Percentiles rank a stretch among this genome's conserved stretches.
phyloP scores from a whole-genome alignment of 1,140 invertebrate genomes.

The Spodoptera litura region DNA sequence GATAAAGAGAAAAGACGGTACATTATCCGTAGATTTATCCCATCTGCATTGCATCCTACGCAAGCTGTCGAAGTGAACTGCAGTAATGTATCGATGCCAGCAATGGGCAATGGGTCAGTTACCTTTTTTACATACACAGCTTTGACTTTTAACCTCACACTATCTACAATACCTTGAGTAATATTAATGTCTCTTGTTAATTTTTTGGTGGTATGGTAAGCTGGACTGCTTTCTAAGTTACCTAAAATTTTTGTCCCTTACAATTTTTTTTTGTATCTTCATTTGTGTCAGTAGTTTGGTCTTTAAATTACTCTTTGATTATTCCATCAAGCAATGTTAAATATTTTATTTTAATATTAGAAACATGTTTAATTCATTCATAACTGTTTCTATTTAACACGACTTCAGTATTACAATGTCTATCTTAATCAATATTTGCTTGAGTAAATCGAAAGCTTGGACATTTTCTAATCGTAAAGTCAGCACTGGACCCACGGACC shows the following conservation, averaged over 20 bases:
- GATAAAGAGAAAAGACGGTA: constrained; percentile 17
- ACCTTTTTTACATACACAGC: constrained; percentile 29
- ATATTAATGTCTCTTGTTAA: not conserved
- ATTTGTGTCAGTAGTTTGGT: too few relatives aligned
- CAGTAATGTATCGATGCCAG: constrained; percentile 32
- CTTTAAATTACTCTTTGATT: too few relatives aligned
- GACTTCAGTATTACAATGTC: not conserved
- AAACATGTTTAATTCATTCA: not conserved
- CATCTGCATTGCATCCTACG: constrained; percentile 29
- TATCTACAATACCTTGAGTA: constrained; percentile 17
- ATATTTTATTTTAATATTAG: too few relatives aligned
- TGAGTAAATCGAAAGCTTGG: constrained; percentile 23
- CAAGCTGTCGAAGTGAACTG: constrained; percentile 23
- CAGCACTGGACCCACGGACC: constrained; percentile 14
- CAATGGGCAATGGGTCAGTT: constrained; percentile 34
- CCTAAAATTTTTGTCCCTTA: too few relatives aligned
- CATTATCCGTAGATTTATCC: constrained; percentile 23
- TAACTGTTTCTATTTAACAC: not conserved
- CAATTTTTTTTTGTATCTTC: too few relatives aligned
- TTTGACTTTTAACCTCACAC: constrained; percentile 10
- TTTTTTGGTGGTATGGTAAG: too few relatives aligned
- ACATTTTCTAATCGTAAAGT: constrained; percentile 39
- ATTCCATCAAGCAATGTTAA: too few relatives aligned
- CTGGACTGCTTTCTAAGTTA: too few relatives aligned
- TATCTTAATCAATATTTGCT: not conserved